Percentiles rank a stretch among this genome's conserved stretches.
phyloP scores from a whole-genome alignment of 2,113 vertebrate genomes.

The Chamaea fasciata region DNA sequence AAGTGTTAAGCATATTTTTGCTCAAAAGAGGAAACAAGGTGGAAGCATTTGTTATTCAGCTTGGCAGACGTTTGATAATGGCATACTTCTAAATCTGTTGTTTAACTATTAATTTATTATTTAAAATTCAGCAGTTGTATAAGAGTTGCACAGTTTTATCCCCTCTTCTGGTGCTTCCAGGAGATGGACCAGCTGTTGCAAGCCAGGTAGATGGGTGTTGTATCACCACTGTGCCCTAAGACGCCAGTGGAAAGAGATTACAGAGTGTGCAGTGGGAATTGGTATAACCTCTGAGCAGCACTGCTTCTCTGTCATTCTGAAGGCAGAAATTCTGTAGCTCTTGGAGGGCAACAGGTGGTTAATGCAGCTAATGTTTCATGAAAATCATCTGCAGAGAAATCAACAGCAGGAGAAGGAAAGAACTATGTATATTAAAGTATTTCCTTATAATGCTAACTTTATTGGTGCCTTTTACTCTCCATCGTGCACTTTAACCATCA shows the following conservation, averaged over 20 bases:
- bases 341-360: background rate
- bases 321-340: background rate
- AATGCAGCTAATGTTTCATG: background rate
- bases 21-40: background rate
- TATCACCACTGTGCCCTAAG: background rate
- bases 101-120: background rate
- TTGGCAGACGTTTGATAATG: background rate
- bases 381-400: background rate
- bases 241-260: background rate
- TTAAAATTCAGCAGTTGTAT: background rate
- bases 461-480: background rate
- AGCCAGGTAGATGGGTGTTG: background rate
- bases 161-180: background rate
- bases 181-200: background rate
- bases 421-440: background rate
- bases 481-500: background rate
- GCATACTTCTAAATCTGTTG: background rate
- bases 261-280: background rate
- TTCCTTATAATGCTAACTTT: background rate
- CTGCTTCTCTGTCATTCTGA: background rate
- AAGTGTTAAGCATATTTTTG: background rate
- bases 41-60: background rate
- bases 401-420: background rate
- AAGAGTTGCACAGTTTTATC: background rate
- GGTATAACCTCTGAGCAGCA: background rate